Evolutionary conservation across 2,113 vertebrate genomes (phyloP).

Genomic region (Fulmarus glacialis): DNA sequence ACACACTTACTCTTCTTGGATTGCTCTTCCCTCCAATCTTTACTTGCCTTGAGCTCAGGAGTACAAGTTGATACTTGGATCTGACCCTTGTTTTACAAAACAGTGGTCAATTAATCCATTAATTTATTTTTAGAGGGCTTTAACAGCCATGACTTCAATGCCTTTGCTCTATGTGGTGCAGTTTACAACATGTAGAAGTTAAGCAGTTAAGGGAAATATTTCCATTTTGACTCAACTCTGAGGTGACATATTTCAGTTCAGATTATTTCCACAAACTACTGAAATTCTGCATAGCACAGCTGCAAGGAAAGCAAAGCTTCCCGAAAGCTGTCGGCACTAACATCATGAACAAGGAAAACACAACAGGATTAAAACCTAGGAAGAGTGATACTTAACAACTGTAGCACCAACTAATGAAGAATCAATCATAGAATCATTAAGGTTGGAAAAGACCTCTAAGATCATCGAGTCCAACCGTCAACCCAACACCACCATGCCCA

Average conservation of each 20-base stretch:
- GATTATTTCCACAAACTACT: not conserved
- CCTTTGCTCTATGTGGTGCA: rapidly evolving
- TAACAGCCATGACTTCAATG: rapidly evolving
- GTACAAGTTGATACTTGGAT: not conserved
- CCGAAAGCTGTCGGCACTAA: not conserved
- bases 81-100: not conserved
- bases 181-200: not conserved
- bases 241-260: rapidly evolving
- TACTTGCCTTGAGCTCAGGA: not conserved
- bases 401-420: rapidly evolving
- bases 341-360: rapidly evolving
- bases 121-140: not conserved
- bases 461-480: too few relatives aligned
- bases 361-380: not conserved
- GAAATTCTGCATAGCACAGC: rapidly evolving
- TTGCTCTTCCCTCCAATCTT: not conserved
- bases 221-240: not conserved
- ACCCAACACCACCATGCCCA: too few relatives aligned
- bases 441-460: too few relatives aligned
- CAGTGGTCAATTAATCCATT: not conserved
- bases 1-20: not conserved
- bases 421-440: not conserved
- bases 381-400: not conserved
- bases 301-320: not conserved
- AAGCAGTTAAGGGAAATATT: not conserved